phyloP scores from a whole-genome alignment of 1,140 invertebrate genomes.

The Drosophila biarmipes region DNA sequence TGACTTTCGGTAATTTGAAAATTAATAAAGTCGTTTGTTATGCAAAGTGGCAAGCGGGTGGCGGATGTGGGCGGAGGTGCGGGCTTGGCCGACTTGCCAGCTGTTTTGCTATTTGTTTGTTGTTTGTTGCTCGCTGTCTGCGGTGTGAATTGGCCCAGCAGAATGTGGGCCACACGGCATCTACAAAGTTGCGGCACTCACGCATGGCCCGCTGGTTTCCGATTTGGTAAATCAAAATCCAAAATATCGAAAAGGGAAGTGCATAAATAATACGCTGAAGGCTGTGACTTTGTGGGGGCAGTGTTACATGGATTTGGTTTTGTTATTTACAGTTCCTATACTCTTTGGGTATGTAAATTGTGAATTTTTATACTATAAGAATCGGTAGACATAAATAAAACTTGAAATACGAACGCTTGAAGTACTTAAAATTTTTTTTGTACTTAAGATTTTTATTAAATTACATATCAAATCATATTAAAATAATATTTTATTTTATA shows the following conservation, averaged over 20 bases:
- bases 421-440: no score
- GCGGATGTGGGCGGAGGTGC: slow-evolving; percentile 52
- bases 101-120: slow-evolving; percentile 45
- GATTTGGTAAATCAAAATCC: slow-evolving; percentile 36
- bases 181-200: slow-evolving; percentile 47
- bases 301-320: no score
- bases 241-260: slow-evolving; percentile 17
- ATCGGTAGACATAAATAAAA: no score
- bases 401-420: no score
- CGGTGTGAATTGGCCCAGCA: slow-evolving; percentile 53
- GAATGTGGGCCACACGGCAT: slow-evolving; percentile 51
- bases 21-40: slow-evolving; percentile 84
- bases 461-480: no score
- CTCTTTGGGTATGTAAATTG: neutral
- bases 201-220: slow-evolving; percentile 40
- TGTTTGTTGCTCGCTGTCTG: slow-evolving; percentile 6
- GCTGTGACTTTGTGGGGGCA: slow-evolving; percentile 5
- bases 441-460: no score
- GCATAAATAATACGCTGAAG: slow-evolving; percentile 27
- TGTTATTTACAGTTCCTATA: neutral
- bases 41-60: slow-evolving; percentile 75
- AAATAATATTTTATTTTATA: no score
- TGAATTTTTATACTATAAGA: no score
- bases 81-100: slow-evolving; percentile 47
- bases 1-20: slow-evolving; percentile 83